Evolutionary conservation across 2,888 invertebrate species (phyloP), one percentile per base, ranked within the genome.

Genomic region (Pseudococcus viburni): DNA sequence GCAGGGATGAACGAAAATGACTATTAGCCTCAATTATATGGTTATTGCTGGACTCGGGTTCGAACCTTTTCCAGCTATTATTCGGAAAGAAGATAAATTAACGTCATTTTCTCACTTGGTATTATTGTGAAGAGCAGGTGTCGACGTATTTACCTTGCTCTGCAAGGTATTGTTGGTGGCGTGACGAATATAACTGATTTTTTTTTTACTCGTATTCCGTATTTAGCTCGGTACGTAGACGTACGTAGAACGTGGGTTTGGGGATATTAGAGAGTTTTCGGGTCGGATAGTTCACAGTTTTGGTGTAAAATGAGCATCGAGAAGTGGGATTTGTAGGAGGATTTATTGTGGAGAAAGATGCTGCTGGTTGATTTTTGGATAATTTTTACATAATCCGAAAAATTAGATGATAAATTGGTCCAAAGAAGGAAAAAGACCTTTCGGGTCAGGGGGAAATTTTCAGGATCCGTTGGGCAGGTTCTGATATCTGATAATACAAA

Each of bases 81-180:
- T 85, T 51, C 51, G 12, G 55, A 33, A 85, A 85, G 85, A 85
- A 85, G 85, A 85, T 85, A 85, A 85, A 85, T 85, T 85, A 55
- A 85, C 85, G 85, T 85, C 85, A 85, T 85, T 85, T 85, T 85
- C 85, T 85, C 85, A 85, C 59, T 85, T 42, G 59, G 85, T 64
- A 85, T 85, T 85, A 85, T 85, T 85, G 85, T 85, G 85, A 85
- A 64, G 59, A 59, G 59, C 55, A 84, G 84, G 84, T 55, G 85
- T 85, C 59, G 55, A 55, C 59, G 59, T 59, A 59, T 85, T 59
- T 85, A 85, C 59, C 59, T 85, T 59, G 64, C 39, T 85, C 9
- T 64, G 9, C 64, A 6, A 42, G 39, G 64, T 85, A 85, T 64
- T 64, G 85, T 85, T 64, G 55, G 22, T 59, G 64, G 85, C 85